Base-by-base conservation (phyloP, 2,888 invertebrate species). In the Leptopilina drosophilae region DNA sequence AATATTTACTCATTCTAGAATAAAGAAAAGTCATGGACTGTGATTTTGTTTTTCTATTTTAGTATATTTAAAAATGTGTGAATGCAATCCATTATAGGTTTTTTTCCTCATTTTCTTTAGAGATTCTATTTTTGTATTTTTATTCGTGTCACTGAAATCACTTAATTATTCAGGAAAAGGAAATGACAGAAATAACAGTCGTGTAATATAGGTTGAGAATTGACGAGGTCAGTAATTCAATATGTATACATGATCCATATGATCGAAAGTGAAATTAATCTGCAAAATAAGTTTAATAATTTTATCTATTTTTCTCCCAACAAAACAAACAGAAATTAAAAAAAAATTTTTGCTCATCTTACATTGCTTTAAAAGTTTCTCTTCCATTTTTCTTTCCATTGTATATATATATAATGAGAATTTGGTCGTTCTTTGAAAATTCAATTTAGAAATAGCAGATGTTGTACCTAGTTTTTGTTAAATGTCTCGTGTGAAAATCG, bases 151-250 rank as follows among this genome's bases (percentile, higher is more conserved):
- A 15, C 62, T 62, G 62, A 62, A 20, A 62, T 15, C 46, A 67
- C 66, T 67, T 46, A 46, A 15, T 46, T 20, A 67, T 46, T 67
- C 20, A 20, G 46, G 15, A 67, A 46, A 67, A 14, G n/a, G 8
- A 42, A 67, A 66, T 42, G n/a, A 66, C 12, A 49, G 15, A 46
- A 67, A 49, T 49, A 67, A 46, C 20, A 20, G 15, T 42, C 49
- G 12, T 12, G 67, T 20, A 20, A 67, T 49, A 53, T 67, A 49
- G 20, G 49, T 49, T 53, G 26, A 20, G 49, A 67, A 49, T 67
- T 4, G 49, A 49, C 49, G 14, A 67, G 67, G 67, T 67, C 49
- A 67, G 66, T 49, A 49, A 15, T 67, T 46, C 66, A 67, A 42
- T 42, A 8, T 33, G 33, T 33, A 33, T 33, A 4, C 33, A 33